Conservation (phyloP, 1,140 invertebrate genomes). For the Aradophagus sp. region DNA sequence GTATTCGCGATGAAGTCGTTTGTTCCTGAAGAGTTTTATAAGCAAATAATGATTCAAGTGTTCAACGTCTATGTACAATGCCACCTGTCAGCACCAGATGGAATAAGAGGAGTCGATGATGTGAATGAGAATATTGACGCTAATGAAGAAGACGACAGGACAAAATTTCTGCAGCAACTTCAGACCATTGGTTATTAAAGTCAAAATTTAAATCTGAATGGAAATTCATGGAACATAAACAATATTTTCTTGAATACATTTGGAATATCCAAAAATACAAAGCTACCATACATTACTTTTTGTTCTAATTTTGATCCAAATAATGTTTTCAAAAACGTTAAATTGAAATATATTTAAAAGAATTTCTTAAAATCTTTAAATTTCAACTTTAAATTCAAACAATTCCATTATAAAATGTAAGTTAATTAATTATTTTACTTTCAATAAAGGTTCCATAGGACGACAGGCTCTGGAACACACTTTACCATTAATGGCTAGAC, state of each 20-base stretch:
- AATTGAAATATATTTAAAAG: background rate
- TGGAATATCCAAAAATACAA: too few relatives aligned
- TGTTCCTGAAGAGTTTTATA: slow-evolving; percentile 76
- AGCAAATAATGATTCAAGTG: slow-evolving; percentile 76
- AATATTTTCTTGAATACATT: too few relatives aligned
- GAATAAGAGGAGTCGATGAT: slow-evolving; percentile 75
- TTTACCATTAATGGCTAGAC: slow-evolving; percentile 77
- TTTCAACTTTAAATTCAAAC: background rate
- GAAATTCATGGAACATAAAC: too few relatives aligned
- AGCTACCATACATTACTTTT: too few relatives aligned
- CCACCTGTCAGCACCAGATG: slow-evolving; percentile 88
- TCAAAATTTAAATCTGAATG: too few relatives aligned
- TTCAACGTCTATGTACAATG: slow-evolving; percentile 90
- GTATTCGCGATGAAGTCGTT: slow-evolving; percentile 77
- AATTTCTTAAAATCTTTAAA: background rate
- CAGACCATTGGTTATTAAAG: slow-evolving; percentile 77
- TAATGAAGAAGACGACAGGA: slow-evolving; percentile 82
- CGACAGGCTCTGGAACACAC: slow-evolving; percentile 76
- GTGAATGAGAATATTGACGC: slow-evolving; percentile 80
- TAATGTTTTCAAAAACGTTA: background rate
- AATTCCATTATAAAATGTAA: too few relatives aligned
- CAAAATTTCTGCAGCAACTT: slow-evolving; percentile 82
- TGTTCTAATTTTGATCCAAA: too few relatives aligned
- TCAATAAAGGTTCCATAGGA: slow-evolving; percentile 73
- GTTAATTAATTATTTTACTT: slow-evolving; percentile 25